A percentile compares a stretch with the other conserved stretches of the same genome.
These are phyloP conservation scores for Nysson spinosus DNA, from an alignment of 2,888 invertebrate species.

Conservation along the genomic window DNA sequence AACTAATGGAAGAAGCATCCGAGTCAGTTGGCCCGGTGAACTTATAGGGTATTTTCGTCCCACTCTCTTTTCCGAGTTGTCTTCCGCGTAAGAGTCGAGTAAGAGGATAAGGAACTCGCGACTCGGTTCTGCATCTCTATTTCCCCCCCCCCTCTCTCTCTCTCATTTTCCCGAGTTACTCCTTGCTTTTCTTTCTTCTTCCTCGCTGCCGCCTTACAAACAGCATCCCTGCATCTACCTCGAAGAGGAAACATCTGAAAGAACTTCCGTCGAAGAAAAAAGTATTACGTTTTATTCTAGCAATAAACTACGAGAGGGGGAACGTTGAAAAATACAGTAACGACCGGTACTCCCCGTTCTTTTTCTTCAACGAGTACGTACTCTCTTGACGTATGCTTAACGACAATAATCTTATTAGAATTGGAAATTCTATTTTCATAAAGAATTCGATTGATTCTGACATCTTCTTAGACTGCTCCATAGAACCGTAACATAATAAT, in stretches of 20 bases:
- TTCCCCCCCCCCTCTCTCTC: constrained; percentile 23
- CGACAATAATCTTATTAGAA: too few relatives aligned
- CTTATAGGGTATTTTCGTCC: constrained; percentile 19
- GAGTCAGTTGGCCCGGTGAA: constrained; percentile 26
- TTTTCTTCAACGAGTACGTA: too few relatives aligned
- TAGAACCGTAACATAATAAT: too few relatives aligned
- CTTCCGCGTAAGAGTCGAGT: constrained; percentile 15
- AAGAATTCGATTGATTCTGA: too few relatives aligned
- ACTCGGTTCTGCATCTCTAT: constrained; percentile 47
- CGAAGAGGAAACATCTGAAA: constrained; percentile 2
- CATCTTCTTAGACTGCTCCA: too few relatives aligned
- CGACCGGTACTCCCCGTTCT: too few relatives aligned
- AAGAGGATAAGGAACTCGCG: constrained; percentile 71
- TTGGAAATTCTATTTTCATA: too few relatives aligned
- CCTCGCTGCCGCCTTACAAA: neutral
- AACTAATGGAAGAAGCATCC: constrained; percentile 54
- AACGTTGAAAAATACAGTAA: too few relatives aligned
- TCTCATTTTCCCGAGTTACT: neutral
- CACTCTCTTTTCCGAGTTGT: constrained; percentile 18
- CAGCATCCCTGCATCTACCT: neutral
- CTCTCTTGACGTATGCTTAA: too few relatives aligned
- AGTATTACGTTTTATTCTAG: too few relatives aligned
- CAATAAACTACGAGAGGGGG: too few relatives aligned
- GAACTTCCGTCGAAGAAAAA: constrained; percentile 9
- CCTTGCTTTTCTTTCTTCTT: neutral